Evolutionary conservation across 2,113 vertebrate species (phyloP), one percentile per base, ranked within the genome.

Genomic region (Dasyornis broadbenti): DNA sequence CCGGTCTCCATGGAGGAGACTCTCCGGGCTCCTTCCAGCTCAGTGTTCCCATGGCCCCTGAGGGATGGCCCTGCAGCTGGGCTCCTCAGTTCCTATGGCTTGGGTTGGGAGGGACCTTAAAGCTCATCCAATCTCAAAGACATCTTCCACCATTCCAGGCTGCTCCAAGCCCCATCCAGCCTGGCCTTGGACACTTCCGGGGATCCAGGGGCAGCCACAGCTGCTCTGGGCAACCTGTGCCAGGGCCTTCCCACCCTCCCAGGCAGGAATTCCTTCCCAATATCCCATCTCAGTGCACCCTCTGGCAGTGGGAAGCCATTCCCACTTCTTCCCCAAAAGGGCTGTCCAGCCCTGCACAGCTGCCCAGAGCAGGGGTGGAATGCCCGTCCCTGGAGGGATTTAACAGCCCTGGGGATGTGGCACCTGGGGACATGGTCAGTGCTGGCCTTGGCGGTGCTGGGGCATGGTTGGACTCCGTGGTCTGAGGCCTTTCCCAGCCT

Each of bases 51-150:
- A 0, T 10, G 24, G 8, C 28, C 7, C n/a, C 47, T 45, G 53
- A 7, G 13, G 61, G 44, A 0, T 15, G 11, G 37, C 52, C 40
- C 4, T 28, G 69, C 30, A 30, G 52, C 52, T 12, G 39, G 7
- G 3, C 40, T 26, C 49, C 31, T 30, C 45, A 18, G 9, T 9
- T 27, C 64, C n/a, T n/a, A 19, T 13, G 7, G 45, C 72, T 61
- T 77, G 53, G 63, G 14, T 1, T 33, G 33, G 33, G 13, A 61
- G 10, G 17, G 15, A 21, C 53, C 37, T 37, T 11, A 31, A 42
- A 13, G 7, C 4, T 3, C 22, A 45, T 8, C 3, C 14, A 1
- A n/a, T n/a, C n/a, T n/a, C n/a, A n/a, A n/a, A n/a, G 37, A 44
- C 61, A 14, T 26, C 37, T 68, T 1, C 53, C 61, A 44, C 21